Percentiles rank a stretch among this genome's conserved stretches.
Evolutionary conservation across 1,140 invertebrate genomes (phyloP).

Genomic region (Colletes latitarsis): DNA sequence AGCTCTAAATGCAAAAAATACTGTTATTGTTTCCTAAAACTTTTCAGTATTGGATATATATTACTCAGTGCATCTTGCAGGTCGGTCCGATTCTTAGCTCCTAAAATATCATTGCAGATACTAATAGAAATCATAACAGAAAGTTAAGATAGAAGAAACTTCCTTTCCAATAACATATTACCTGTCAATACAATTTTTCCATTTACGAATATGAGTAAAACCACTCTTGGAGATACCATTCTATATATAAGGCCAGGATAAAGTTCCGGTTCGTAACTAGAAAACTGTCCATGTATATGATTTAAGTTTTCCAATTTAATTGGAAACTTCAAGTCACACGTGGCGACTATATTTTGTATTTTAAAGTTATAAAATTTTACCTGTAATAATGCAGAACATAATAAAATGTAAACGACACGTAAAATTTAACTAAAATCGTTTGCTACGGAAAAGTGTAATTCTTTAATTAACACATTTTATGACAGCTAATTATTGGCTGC

Average conservation of each 20-base stretch:
- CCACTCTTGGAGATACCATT: constrained; percentile 97
- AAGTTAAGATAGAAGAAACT: constrained; percentile 14
- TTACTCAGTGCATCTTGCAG: constrained; percentile 97
- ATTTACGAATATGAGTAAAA: constrained; percentile 98
- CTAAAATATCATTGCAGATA: constrained; percentile 80
- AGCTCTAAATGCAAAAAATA: constrained; percentile 28
- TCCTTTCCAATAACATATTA: constrained; percentile 74
- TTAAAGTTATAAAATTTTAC: constrained; percentile 98
- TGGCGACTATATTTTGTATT: constrained; percentile 99
- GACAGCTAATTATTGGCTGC: no score
- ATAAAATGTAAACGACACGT: constrained; percentile 16
- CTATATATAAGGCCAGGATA: constrained; percentile 99
- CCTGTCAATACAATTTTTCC: constrained; percentile 98
- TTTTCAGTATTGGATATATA: constrained; percentile 98
- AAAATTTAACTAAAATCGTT: constrained; percentile 18
- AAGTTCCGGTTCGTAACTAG: constrained; percentile 92
- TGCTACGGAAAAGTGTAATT: no score
- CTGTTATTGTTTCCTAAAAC: constrained; percentile 92
- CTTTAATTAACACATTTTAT: no score
- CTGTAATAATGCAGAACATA: constrained; percentile 80
- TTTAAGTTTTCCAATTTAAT: constrained; percentile 97
- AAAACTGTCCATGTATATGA: constrained; percentile 96
- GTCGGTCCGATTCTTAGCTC: constrained; percentile 95
- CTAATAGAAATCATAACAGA: background rate
- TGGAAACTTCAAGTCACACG: constrained; percentile 98